Percentiles rank a stretch among this genome's conserved stretches.
Evolutionary conservation across 2,113 vertebrate genomes (phyloP).

Genomic region (Chaetura pelagica): DNA sequence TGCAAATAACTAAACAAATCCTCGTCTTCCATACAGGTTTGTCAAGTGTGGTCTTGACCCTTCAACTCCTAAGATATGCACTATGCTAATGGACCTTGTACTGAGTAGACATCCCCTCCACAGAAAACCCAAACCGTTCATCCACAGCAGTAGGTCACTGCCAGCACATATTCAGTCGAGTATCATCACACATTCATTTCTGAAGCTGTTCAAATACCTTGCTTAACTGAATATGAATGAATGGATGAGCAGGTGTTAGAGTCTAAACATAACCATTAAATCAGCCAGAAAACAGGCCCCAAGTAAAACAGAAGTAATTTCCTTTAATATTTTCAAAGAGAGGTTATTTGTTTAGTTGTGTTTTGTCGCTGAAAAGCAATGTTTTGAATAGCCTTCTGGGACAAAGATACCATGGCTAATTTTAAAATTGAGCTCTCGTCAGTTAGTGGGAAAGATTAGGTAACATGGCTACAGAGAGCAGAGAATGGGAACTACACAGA

Average conservation of each 20-base stretch:
- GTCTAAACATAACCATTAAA: not conserved
- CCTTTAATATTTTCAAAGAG: not conserved
- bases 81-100: constrained; percentile 4
- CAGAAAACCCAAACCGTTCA: constrained; percentile 8
- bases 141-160: constrained; percentile 27
- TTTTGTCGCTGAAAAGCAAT: constrained; percentile 13
- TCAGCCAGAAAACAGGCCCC: not conserved
- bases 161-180: constrained; percentile 14
- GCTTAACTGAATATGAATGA: constrained; percentile 50
- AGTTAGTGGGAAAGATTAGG: not conserved
- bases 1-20: constrained; percentile 37
- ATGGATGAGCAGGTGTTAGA: constrained; percentile 45
- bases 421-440: not conserved
- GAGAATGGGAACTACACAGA: not conserved
- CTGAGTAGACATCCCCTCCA: not conserved
- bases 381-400: not conserved
- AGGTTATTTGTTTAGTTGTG: not conserved
- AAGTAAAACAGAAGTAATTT: not conserved
- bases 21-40: constrained; percentile 17
- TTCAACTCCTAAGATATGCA: constrained; percentile 9
- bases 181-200: constrained; percentile 17
- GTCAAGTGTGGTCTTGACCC: not conserved
- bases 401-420: not conserved
- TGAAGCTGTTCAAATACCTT: constrained; percentile 44
- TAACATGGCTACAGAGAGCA: not conserved